Evolutionary conservation across 2,888 invertebrate genomes (phyloP).

Genomic region (Yponomeuta sedellus): DNA sequence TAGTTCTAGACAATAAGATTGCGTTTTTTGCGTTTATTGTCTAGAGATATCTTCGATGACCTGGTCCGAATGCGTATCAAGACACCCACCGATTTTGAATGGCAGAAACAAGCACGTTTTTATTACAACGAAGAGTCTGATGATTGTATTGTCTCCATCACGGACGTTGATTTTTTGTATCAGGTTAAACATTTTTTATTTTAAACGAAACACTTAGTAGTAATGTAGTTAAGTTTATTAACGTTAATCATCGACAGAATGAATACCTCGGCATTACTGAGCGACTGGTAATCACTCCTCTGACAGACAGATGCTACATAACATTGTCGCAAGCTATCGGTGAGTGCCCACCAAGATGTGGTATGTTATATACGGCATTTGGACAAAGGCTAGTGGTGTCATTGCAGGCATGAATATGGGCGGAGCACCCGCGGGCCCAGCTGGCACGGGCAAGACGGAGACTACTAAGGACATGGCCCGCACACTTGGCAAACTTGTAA

Average conservation of each 20-base stretch:
- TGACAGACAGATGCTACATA: constrained; percentile 94
- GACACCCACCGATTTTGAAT: constrained; percentile 86
- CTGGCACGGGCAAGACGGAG: constrained; percentile 95
- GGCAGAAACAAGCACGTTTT: constrained; percentile 92
- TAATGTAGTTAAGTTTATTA: too few species aligned
- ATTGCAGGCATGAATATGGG: constrained; percentile 86
- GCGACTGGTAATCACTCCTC: constrained; percentile 91
- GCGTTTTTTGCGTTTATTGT: not conserved
- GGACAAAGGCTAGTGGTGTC: not conserved
- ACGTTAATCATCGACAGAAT: constrained; percentile 58
- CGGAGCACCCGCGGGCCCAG: constrained; percentile 94
- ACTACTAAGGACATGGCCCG: constrained; percentile 95
- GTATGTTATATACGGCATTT: not conserved
- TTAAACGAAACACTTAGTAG: too few species aligned
- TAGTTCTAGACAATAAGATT: not conserved
- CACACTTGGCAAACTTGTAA: constrained; percentile 91
- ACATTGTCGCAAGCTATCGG: constrained; percentile 91
- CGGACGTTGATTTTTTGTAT: constrained; percentile 89
- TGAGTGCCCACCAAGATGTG: constrained; percentile 10
- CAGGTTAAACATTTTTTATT: constrained; percentile 59
- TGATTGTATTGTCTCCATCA: constrained; percentile 84
- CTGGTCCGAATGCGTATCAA: constrained; percentile 82
- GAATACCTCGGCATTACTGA: constrained; percentile 93
- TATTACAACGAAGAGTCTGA: constrained; percentile 88
- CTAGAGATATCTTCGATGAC: constrained; percentile 91